Percentiles rank a stretch among this genome's conserved stretches.
These are phyloP conservation scores for Xiphophorus hellerii DNA, from an alignment of 2,113 vertebrate species.

Conservation along the genomic window DNA sequence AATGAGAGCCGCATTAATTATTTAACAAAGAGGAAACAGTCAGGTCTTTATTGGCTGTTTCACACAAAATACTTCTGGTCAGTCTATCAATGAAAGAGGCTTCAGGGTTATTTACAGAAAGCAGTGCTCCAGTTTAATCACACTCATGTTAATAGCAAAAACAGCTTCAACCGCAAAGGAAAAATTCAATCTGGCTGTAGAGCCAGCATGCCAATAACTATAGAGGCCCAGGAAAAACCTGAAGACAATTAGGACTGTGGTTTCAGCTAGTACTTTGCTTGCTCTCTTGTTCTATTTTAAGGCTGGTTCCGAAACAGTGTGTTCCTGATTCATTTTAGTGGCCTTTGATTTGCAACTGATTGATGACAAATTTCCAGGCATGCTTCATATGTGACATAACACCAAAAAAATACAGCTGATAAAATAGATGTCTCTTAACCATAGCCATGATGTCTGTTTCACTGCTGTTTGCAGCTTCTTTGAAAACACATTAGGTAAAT, in stretches of 20 bases:
- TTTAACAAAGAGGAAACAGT: constrained; percentile 4
- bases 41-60: constrained; percentile 32
- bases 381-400: neutral
- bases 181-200: neutral
- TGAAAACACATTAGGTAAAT: neutral
- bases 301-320: constrained; percentile 24
- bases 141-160: constrained; percentile 14
- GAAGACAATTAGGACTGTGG: constrained; percentile 23
- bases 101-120: neutral
- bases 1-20: constrained; percentile 12
- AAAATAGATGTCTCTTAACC: neutral
- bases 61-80: constrained; percentile 16
- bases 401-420: neutral
- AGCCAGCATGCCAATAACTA: constrained; percentile 1
- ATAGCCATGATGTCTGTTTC: neutral
- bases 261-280: constrained; percentile 14
- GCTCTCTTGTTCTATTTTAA: constrained; percentile 33
- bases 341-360: constrained; percentile 19
- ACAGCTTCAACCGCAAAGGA: constrained; percentile 14
- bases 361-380: constrained; percentile 7
- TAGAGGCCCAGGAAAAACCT: constrained; percentile 10
- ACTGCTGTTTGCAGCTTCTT: neutral
- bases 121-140: constrained; percentile 4
- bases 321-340: constrained; percentile 7
- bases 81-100: constrained; percentile 2